Evolutionary conservation across 1,140 invertebrate genomes (phyloP).

Genomic region (Aphelenchoides fujianensis): DNA sequence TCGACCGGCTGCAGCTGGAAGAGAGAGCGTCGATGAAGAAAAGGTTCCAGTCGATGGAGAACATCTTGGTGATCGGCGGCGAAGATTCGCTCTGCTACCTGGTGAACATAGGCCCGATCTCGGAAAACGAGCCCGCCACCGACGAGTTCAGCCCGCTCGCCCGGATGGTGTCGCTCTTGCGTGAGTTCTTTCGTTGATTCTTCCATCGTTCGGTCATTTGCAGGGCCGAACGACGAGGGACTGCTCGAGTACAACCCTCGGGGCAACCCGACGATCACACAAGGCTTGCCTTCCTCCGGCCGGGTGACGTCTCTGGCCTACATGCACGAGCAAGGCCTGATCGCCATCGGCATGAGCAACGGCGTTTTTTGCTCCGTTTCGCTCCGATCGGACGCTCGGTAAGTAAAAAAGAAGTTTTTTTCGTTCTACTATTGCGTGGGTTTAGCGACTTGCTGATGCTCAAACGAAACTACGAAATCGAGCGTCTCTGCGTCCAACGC

Average conservation of each 20-base stretch:
- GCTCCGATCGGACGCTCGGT: background rate
- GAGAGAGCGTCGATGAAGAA: background rate
- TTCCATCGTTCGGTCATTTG: background rate
- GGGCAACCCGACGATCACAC: background rate
- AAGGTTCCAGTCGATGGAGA: background rate
- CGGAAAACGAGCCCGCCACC: background rate
- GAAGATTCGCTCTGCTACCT: background rate
- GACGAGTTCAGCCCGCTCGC: background rate
- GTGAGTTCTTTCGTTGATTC: background rate
- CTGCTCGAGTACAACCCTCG: background rate
- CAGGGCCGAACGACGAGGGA: constrained; percentile 12
- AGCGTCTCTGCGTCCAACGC: background rate
- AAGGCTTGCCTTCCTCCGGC: background rate
- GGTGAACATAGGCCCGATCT: constrained; percentile 10
- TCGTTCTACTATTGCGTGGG: background rate
- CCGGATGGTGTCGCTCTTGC: constrained; percentile 1
- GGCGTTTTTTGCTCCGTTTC: constrained; percentile 4
- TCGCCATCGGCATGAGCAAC: constrained; percentile 15
- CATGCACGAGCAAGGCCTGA: background rate
- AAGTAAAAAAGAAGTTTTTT: background rate
- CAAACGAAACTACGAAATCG: background rate
- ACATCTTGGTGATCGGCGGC: constrained; percentile 8
- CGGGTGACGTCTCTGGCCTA: constrained; percentile 1
- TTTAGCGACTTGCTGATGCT: constrained; percentile 11
- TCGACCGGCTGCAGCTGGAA: background rate